These are phyloP conservation scores for Brachionus rubens DNA, from an alignment of 1,140 invertebrate species.

Conservation along the genomic window DNA sequence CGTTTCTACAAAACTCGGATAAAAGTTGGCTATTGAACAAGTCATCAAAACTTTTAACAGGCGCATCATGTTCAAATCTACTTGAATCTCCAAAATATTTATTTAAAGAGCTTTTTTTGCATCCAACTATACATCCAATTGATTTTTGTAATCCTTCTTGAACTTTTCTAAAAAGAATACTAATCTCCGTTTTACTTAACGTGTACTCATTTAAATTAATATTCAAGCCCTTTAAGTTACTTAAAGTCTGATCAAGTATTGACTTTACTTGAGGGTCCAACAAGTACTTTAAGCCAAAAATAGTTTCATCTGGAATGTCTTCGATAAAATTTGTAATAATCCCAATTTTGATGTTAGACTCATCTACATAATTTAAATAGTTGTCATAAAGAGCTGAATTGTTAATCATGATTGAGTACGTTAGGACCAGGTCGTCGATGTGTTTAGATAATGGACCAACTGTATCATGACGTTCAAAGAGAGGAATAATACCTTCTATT, in stretches of 20 bases:
- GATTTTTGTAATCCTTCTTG: not conserved
- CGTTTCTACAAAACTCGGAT: not conserved
- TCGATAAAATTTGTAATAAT: not conserved
- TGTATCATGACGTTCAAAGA: not conserved
- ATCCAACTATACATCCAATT: not conserved
- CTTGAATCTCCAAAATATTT: not conserved
- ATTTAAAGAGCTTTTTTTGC: not conserved
- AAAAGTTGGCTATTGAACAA: conserved; percentile 17
- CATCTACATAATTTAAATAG: not conserved
- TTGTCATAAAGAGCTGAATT: not conserved
- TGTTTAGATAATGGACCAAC: conserved; percentile 14
- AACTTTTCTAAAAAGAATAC: not conserved
- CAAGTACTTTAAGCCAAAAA: not conserved
- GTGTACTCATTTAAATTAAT: not conserved
- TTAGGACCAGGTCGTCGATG: not conserved
- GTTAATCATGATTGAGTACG: not conserved
- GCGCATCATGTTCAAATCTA: conserved; percentile 28
- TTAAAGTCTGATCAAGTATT: not conserved
- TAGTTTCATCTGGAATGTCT: not conserved
- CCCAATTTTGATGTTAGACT: not conserved
- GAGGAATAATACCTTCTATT: conserved; percentile 4
- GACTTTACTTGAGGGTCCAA: not conserved
- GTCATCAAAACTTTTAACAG: not conserved
- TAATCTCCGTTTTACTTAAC: not conserved
- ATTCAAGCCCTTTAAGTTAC: not conserved